Percentiles rank a stretch among this genome's conserved stretches.
Conservation (phyloP, 2,888 invertebrate species). For the Drosophila subquinaria region DNA sequence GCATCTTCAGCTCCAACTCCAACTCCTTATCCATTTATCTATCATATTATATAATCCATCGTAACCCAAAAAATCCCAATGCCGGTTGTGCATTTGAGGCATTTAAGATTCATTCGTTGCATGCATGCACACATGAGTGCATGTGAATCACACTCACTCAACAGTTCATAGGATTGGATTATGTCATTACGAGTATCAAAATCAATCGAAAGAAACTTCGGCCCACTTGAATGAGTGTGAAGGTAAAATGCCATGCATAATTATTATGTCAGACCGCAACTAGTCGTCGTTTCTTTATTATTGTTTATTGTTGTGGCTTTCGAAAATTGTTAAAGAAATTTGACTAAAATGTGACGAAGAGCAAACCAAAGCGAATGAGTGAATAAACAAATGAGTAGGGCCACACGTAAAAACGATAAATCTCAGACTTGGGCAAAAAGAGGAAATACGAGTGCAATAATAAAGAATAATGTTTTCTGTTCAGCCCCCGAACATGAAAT, state of each 20-base stretch:
- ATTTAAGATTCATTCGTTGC: constrained; percentile 5
- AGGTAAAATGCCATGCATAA: constrained; percentile 68
- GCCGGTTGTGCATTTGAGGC: constrained; percentile 57
- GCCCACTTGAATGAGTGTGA: constrained; percentile 58
- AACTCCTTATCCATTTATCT: not conserved
- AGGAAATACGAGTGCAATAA: constrained; percentile 1
- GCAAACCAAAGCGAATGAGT: constrained; percentile 25
- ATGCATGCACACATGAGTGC: constrained; percentile 5
- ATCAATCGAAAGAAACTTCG: constrained; percentile 44
- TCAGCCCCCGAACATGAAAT: not conserved
- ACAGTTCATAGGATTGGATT: constrained; percentile 58
- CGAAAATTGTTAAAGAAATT: constrained; percentile 57
- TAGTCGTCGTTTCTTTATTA: constrained; percentile 26
- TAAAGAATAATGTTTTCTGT: not conserved
- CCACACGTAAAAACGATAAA: constrained; percentile 42
- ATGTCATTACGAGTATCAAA: constrained; percentile 55
- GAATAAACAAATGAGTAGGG: constrained; percentile 17
- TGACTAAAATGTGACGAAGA: constrained; percentile 35
- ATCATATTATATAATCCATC: constrained; percentile 53
- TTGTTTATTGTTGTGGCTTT: constrained; percentile 55
- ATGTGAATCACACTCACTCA: constrained; percentile 5
- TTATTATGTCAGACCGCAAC: constrained; percentile 74
- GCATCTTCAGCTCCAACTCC: constrained; percentile 19
- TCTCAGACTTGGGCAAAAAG: not conserved
- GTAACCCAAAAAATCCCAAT: constrained; percentile 70